Percentiles rank a stretch among this genome's conserved stretches.
phyloP scores from a whole-genome alignment of 2,888 invertebrate species.

The Tipula vernalis region DNA sequence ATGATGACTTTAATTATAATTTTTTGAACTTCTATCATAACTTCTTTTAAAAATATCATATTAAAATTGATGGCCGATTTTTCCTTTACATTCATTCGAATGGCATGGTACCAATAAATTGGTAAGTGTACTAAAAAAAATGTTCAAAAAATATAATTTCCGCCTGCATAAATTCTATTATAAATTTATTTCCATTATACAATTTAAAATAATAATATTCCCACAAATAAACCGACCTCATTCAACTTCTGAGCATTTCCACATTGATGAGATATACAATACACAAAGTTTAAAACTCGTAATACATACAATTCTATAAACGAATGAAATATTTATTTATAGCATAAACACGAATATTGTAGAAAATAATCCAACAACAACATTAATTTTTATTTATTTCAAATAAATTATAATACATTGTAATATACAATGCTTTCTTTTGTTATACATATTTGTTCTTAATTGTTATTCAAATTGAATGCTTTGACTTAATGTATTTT shows the following conservation, averaged over 20 bases:
- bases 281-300: neutral
- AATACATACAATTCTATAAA: neutral
- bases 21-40: too few species aligned
- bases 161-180: neutral
- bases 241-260: neutral
- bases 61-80: too few species aligned
- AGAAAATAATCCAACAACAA: neutral
- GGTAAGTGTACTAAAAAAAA: too few species aligned
- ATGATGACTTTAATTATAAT: too few species aligned
- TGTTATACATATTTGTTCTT: neutral
- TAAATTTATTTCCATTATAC: neutral
- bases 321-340: neutral
- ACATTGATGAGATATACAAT: neutral
- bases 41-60: too few species aligned
- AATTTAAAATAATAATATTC: neutral
- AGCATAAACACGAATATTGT: neutral
- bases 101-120: too few species aligned
- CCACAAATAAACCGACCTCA: neutral
- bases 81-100: too few species aligned
- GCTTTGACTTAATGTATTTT: neutral
- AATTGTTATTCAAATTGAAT: neutral
- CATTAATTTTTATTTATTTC: neutral
- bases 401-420: neutral
- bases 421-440: neutral
- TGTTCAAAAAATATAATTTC: neutral